phyloP scores from a whole-genome alignment of 2,888 invertebrate species.

The Polydrusus cervinus region DNA sequence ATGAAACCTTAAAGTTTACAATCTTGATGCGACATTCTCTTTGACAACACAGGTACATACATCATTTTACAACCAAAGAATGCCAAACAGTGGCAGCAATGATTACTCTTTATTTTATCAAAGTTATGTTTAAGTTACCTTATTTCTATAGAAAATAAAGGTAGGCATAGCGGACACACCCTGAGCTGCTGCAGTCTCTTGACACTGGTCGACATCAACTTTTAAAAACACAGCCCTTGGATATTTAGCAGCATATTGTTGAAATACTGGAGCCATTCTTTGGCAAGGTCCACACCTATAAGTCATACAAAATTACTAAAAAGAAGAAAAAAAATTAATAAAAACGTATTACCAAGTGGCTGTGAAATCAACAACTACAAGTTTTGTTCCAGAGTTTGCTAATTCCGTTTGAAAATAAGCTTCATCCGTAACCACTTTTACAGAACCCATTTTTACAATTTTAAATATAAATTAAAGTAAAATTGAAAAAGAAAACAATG shows the following conservation, averaged over 20 bases:
- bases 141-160: slow-evolving; percentile 94
- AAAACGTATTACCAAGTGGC: slow-evolving; percentile 86
- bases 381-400: slow-evolving; percentile 86
- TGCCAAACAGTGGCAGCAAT: too few relatives aligned
- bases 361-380: slow-evolving; percentile 96
- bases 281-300: slow-evolving; percentile 97
- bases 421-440: slow-evolving; percentile 82
- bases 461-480: not conserved
- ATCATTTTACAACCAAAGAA: too few relatives aligned
- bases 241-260: slow-evolving; percentile 90
- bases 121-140: slow-evolving; percentile 71
- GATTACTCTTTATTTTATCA: too few relatives aligned
- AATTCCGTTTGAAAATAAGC: slow-evolving; percentile 90
- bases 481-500: not conserved
- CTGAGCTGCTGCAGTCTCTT: slow-evolving; percentile 89
- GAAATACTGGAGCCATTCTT: slow-evolving; percentile 93
- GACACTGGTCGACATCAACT: slow-evolving; percentile 95
- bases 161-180: slow-evolving; percentile 98
- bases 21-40: too few relatives aligned
- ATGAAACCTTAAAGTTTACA: too few relatives aligned
- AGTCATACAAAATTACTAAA: slow-evolving; percentile 13
- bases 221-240: slow-evolving; percentile 92
- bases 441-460: slow-evolving; percentile 67
- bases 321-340: slow-evolving; percentile 32
- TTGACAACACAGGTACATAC: too few relatives aligned